These are phyloP conservation scores for Meganola albula DNA, from an alignment of 2,888 invertebrate genomes.

Conservation along the genomic window DNA sequence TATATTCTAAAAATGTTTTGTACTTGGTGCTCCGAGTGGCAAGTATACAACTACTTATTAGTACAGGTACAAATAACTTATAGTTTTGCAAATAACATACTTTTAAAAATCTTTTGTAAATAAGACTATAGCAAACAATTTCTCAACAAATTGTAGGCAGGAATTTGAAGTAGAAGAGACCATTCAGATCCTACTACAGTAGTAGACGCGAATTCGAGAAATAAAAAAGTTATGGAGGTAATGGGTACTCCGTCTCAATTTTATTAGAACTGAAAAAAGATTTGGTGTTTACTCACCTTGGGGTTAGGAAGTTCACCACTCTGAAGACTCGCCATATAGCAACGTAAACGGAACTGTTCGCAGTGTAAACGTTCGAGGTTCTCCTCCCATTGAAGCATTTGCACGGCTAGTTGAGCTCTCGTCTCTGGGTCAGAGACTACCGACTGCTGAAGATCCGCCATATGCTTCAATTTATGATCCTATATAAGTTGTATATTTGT, in stretches of 20 bases:
- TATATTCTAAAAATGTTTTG: no score
- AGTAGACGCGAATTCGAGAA: constrained; percentile 13
- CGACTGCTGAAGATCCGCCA: constrained; percentile 99
- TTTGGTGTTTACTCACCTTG: constrained; percentile 81
- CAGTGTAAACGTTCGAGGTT: constrained; percentile 97
- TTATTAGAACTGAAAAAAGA: constrained; percentile 15
- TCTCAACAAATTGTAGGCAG: background rate
- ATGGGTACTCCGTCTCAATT: constrained; percentile 25
- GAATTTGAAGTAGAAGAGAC: constrained; percentile 2
- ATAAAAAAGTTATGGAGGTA: constrained; percentile 28
- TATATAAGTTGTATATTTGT: no score
- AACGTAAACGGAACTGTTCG: constrained; percentile 96
- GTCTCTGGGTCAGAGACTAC: constrained; percentile 95
- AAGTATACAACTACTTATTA: no score
- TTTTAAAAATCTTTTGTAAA: no score
- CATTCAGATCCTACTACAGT: constrained; percentile 15
- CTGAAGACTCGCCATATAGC: constrained; percentile 98
- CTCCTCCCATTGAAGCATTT: constrained; percentile 98
- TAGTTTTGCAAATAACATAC: no score
- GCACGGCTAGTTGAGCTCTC: constrained; percentile 93
- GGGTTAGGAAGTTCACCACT: constrained; percentile 97
- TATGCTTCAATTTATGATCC: constrained; percentile 98
- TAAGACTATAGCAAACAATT: constrained; percentile 10
- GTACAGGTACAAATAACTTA: no score
- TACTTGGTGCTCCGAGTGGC: no score